Percentiles rank a stretch among this genome's conserved stretches.
Evolutionary conservation across 2,888 invertebrate species (phyloP).

Genomic region (Saturnia japonica): DNA sequence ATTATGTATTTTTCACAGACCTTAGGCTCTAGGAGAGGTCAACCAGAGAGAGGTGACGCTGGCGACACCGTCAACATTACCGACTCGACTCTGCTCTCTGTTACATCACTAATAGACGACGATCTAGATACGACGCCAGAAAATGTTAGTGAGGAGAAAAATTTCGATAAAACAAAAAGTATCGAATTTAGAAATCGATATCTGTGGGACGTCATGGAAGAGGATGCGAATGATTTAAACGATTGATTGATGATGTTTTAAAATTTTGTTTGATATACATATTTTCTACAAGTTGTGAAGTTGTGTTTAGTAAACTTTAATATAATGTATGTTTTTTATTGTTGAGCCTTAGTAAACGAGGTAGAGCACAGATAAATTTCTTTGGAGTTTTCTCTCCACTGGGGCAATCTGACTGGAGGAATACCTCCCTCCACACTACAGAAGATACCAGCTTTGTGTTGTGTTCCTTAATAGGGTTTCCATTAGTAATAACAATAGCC

Average conservation of each 20-base stretch:
- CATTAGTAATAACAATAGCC: too few relatives aligned
- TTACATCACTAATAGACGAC: constrained; percentile 65
- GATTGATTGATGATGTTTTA: constrained; percentile 14
- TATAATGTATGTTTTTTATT: neutral
- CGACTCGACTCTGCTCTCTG: constrained; percentile 61
- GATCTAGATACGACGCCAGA: constrained; percentile 49
- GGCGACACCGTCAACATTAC: constrained; percentile 58
- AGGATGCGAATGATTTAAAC: constrained; percentile 41
- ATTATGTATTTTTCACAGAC: constrained; percentile 43
- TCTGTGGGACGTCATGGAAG: constrained; percentile 64
- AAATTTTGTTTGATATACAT: constrained; percentile 6
- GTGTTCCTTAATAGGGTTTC: too few relatives aligned
- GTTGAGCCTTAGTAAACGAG: too few relatives aligned
- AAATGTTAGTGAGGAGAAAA: constrained; percentile 32
- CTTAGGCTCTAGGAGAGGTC: constrained; percentile 50
- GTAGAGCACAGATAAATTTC: too few relatives aligned
- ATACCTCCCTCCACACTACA: too few relatives aligned
- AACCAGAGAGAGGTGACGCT: constrained; percentile 65
- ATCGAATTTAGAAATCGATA: constrained; percentile 45
- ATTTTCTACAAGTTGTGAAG: constrained; percentile 1
- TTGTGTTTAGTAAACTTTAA: constrained; percentile 1
- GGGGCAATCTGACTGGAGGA: too few relatives aligned
- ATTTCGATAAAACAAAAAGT: constrained; percentile 35
- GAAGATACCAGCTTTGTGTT: too few relatives aligned
- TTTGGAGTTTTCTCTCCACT: too few relatives aligned